Percentiles rank a stretch among this genome's conserved stretches.
phyloP scores from a whole-genome alignment of 2,888 invertebrate genomes.

The Sphaerophoria rueppellii region DNA sequence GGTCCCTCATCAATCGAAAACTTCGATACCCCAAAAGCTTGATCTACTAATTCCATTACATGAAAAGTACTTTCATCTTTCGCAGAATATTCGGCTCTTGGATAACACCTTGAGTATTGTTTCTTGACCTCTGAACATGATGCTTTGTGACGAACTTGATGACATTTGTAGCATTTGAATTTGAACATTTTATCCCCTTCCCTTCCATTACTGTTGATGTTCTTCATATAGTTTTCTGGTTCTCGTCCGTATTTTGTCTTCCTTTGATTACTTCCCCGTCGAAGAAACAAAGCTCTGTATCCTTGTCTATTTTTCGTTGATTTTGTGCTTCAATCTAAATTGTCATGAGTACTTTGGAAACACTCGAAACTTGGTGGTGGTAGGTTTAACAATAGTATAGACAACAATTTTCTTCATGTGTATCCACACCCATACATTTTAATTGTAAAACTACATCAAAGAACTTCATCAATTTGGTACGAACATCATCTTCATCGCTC shows the following conservation, averaged over 20 bases:
- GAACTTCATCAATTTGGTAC: too few species aligned
- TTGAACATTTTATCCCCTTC: constrained; percentile 30
- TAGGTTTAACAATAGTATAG: too few species aligned
- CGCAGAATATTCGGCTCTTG: too few species aligned
- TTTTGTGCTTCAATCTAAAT: constrained; percentile 10
- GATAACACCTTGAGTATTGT: neutral
- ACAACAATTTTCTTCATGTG: too few species aligned
- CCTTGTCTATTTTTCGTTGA: neutral
- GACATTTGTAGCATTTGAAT: constrained; percentile 34
- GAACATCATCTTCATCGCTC: constrained; percentile 38
- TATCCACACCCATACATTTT: too few species aligned
- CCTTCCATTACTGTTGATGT: neutral
- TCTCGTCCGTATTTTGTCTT: constrained; percentile 14
- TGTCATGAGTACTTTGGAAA: too few species aligned
- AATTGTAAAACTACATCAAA: too few species aligned
- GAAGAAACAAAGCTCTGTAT: constrained; percentile 15
- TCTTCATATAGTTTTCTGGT: neutral
- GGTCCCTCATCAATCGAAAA: neutral
- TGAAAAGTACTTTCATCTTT: too few species aligned
- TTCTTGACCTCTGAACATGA: constrained; percentile 9
- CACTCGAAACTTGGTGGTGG: too few species aligned
- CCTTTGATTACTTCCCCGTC: neutral
- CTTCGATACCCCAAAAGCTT: too few species aligned
- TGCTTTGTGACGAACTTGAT: constrained; percentile 29
- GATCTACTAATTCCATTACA: too few species aligned